Evolutionary conservation across 2,888 invertebrate species (phyloP).

Genomic region (Drosophila borborema): DNA sequence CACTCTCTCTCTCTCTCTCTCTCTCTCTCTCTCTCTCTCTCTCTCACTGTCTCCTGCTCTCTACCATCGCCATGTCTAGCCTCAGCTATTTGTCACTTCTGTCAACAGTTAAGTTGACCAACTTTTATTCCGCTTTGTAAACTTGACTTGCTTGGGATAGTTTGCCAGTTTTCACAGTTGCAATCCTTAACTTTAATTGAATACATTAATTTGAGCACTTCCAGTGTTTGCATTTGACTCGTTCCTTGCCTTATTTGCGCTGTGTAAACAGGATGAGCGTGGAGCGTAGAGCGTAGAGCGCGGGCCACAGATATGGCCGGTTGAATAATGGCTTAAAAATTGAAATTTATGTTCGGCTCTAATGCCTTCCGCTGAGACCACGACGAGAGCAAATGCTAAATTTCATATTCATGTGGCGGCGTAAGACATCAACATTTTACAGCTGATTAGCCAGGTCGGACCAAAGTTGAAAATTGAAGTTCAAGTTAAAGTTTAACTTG

Average conservation of each 20-base stretch:
- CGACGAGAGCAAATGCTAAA: slow-evolving; percentile 10
- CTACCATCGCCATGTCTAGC: background rate
- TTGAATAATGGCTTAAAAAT: slow-evolving; percentile 54
- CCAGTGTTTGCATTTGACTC: background rate
- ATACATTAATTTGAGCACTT: slow-evolving; percentile 14
- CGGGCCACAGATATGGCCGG: slow-evolving; percentile 18
- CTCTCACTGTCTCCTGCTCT: background rate
- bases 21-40: background rate
- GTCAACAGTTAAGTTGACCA: slow-evolving; percentile 7
- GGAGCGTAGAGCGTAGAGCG: background rate
- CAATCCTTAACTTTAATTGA: slow-evolving; percentile 11
- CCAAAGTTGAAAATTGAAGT: background rate
- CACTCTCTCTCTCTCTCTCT: background rate
- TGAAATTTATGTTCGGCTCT: slow-evolving; percentile 52
- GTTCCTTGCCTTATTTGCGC: background rate
- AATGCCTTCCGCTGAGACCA: slow-evolving; percentile 10
- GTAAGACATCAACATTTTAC: slow-evolving; percentile 23
- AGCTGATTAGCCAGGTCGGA: slow-evolving; percentile 37
- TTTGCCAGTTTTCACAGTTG: background rate
- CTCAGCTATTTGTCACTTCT: slow-evolving; percentile 7
- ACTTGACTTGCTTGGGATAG: background rate
- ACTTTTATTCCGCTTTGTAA: slow-evolving; percentile 5
- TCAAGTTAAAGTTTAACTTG: background rate
- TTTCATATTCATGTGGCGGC: slow-evolving; percentile 12
- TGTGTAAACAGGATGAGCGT: slow-evolving; percentile 8